Percentiles rank a stretch among this genome's conserved stretches.
phyloP scores from a whole-genome alignment of 2,888 invertebrate species.

The Spodoptera picta region DNA sequence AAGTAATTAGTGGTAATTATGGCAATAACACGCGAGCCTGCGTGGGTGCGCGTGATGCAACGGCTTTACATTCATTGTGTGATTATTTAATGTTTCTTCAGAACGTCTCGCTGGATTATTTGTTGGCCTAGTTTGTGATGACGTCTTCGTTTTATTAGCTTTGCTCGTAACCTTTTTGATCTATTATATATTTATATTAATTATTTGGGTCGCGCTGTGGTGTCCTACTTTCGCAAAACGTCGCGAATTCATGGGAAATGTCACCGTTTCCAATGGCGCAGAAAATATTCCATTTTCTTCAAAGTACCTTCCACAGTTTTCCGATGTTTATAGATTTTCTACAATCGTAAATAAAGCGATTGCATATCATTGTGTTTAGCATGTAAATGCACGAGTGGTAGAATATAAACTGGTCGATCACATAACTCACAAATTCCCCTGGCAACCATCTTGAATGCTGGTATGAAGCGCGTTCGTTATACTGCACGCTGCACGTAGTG shows the following conservation, averaged over 20 bases:
- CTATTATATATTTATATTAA: constrained; percentile 59
- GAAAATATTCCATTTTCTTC: constrained; percentile 31
- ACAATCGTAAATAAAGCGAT: constrained; percentile 5
- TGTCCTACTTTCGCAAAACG: constrained; percentile 46
- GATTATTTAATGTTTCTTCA: constrained; percentile 71
- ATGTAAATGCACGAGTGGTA: constrained; percentile 11
- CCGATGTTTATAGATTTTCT: constrained; percentile 6
- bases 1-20: constrained; percentile 80
- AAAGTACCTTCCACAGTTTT: constrained; percentile 15
- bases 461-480: constrained; percentile 10
- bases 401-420: constrained; percentile 5
- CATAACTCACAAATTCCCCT: constrained; percentile 14
- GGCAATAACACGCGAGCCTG: constrained; percentile 75
- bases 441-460: constrained; percentile 12
- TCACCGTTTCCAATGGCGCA: constrained; percentile 28
- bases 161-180: constrained; percentile 59
- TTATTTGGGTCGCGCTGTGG: constrained; percentile 53
- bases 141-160: constrained; percentile 53
- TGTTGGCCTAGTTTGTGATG: constrained; percentile 61
- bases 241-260: constrained; percentile 46
- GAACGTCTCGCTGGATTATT: constrained; percentile 60
- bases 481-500: constrained; percentile 15
- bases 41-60: constrained; percentile 74
- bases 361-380: constrained; percentile 9
- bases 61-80: constrained; percentile 65